Evolutionary conservation across 2,888 invertebrate species (phyloP).

Genomic region (Sclerodermus sp.): DNA sequence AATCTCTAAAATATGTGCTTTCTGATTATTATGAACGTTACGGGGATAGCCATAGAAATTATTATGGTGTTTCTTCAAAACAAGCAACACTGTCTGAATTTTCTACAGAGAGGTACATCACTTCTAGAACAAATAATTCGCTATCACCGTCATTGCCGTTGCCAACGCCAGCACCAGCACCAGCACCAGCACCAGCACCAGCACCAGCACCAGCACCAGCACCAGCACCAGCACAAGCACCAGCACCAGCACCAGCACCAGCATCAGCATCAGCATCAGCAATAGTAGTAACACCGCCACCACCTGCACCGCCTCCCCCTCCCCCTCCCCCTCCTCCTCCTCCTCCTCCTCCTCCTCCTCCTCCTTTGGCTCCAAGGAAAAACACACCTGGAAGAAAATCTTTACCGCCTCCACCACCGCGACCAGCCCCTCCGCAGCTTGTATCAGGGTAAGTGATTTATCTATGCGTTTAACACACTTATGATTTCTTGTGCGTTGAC

Average conservation of each 20-base stretch:
- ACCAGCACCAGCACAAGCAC: too few species aligned
- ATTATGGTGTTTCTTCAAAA: slow-evolving; percentile 44
- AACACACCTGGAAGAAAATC: slow-evolving; percentile 48
- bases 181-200: too few species aligned
- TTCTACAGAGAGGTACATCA: slow-evolving; percentile 35
- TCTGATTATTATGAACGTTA: slow-evolving; percentile 38
- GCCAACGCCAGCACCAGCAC: too few species aligned
- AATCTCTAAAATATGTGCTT: slow-evolving; percentile 44
- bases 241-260: too few species aligned
- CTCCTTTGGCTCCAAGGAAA: slow-evolving; percentile 50
- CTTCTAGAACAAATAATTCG: slow-evolving; percentile 28
- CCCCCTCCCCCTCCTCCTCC: too few species aligned
- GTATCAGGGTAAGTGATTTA: slow-evolving; percentile 41
- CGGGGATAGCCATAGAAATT: slow-evolving; percentile 33
- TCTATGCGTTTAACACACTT: too few species aligned
- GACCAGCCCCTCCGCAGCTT: slow-evolving; percentile 48
- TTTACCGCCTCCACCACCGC: slow-evolving; percentile 47
- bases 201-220: too few species aligned
- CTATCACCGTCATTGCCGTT: too few species aligned
- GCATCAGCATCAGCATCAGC: too few species aligned
- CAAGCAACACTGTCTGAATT: slow-evolving; percentile 40
- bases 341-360: too few species aligned
- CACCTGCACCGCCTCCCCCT: too few species aligned
- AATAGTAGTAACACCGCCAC: too few species aligned
- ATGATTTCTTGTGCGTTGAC: slow-evolving; percentile 30